Conservation (phyloP, 1,140 invertebrate genomes). For the Caenorhabditis briggsae region DNA sequence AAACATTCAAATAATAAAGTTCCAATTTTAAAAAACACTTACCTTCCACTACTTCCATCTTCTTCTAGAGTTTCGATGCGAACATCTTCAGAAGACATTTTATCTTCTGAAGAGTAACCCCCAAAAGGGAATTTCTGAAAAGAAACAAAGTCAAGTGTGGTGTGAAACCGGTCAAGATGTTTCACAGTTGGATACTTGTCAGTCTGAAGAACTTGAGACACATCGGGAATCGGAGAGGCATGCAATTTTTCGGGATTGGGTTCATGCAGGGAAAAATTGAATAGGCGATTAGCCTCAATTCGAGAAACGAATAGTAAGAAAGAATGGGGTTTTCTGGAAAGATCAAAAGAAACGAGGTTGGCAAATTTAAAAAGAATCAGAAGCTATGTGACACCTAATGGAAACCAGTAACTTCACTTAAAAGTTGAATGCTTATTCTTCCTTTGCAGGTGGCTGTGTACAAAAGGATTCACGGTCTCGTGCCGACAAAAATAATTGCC, state of each 20-base stretch:
- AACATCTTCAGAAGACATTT: constrained; percentile 13
- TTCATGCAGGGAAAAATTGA: constrained; percentile 41
- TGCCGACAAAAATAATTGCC: constrained; percentile 50
- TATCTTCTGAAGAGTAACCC: neutral
- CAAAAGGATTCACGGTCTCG: constrained; percentile 46
- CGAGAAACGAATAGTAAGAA: neutral
- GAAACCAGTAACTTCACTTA: constrained; percentile 47
- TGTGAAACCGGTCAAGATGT: constrained; percentile 50
- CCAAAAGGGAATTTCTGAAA: constrained; percentile 10
- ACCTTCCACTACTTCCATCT: constrained; percentile 38
- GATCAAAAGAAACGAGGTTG: neutral
- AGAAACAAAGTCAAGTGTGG: constrained; percentile 50
- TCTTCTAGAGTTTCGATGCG: constrained; percentile 2
- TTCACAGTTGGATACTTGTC: constrained; percentile 54
- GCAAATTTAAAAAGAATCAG: neutral
- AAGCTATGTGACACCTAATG: neutral
- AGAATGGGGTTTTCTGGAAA: neutral
- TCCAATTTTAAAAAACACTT: neutral
- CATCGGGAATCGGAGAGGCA: neutral
- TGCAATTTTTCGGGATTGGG: constrained; percentile 42
- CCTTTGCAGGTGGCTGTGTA: neutral
- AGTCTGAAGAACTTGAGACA: neutral
- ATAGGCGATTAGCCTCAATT: constrained; percentile 18
- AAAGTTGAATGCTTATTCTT: constrained; percentile 11
- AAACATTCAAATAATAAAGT: neutral